These are phyloP conservation scores for Arenaria interpres DNA, from an alignment of 2,113 vertebrate genomes.

Conservation along the genomic window DNA sequence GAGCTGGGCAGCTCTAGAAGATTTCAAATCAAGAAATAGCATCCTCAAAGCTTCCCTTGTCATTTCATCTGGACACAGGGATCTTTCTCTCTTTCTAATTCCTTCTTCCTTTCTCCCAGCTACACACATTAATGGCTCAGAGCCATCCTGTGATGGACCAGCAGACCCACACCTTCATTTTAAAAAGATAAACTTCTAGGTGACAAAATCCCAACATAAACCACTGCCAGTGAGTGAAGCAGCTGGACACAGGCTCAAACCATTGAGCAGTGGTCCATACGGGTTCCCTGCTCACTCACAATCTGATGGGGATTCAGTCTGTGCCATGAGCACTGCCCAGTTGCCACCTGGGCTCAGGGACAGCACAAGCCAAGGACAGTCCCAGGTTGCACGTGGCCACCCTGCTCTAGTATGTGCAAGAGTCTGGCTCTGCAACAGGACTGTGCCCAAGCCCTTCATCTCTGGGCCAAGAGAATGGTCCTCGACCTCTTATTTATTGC, in stretches of 20 bases:
- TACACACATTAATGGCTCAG: neutral
- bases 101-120: neutral
- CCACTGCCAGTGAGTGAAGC: neutral
- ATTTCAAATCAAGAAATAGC: neutral
- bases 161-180: neutral
- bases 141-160: neutral
- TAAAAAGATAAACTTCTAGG: neutral
- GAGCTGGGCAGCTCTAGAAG: neutral
- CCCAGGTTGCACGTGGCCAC: neutral
- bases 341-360: rapidly evolving
- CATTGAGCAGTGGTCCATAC: neutral
- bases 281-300: neutral
- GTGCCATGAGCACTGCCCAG: neutral
- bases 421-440: neutral
- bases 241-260: neutral
- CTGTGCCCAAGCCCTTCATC: neutral
- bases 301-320: neutral
- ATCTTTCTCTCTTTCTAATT: neutral
- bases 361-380: neutral
- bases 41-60: neutral
- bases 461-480: rapidly evolving
- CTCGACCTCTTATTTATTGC: neutral
- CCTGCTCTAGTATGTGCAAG: neutral
- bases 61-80: neutral
- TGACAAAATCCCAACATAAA: neutral